Percentiles rank a stretch among this genome's conserved stretches.
Evolutionary conservation across 2,797 vertebrate species (phyloP).

Genomic region (Catharus ustulatus): DNA sequence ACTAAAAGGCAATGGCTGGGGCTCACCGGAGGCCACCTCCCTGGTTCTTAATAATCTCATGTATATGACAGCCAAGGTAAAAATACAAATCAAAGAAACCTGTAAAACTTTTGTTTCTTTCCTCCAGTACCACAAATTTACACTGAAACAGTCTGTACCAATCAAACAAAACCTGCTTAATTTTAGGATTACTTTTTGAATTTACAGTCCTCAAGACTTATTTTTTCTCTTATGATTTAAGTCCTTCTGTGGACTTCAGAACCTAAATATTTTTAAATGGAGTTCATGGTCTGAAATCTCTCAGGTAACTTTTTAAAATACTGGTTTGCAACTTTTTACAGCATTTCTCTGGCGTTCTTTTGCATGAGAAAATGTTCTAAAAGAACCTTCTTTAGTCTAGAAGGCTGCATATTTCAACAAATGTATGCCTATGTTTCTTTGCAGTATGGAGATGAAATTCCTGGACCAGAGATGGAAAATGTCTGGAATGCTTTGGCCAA

Average conservation of each 20-base stretch:
- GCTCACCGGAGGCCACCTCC: constrained; percentile 94
- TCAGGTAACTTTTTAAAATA: background rate
- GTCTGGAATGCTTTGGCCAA: constrained; percentile 97
- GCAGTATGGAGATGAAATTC: constrained; percentile 97
- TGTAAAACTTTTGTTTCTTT: background rate
- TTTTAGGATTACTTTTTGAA: background rate
- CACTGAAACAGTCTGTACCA: background rate
- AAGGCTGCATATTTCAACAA: background rate
- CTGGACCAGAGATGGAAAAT: constrained; percentile 96
- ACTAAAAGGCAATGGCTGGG: constrained; percentile 95
- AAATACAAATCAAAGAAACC: background rate
- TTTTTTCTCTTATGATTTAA: background rate
- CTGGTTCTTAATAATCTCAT: constrained; percentile 98
- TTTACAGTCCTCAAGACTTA: background rate
- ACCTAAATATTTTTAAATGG: background rate
- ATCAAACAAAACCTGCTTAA: background rate
- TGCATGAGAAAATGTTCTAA: background rate
- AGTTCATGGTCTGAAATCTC: background rate
- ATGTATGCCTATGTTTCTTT: background rate
- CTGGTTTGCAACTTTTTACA: background rate
- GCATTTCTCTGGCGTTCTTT: background rate
- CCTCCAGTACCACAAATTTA: background rate
- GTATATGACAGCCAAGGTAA: constrained; percentile 99
- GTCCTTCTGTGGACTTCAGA: background rate
- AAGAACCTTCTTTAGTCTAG: background rate